phyloP scores from a whole-genome alignment of 2,113 vertebrate species.

The Proteles cristata region DNA sequence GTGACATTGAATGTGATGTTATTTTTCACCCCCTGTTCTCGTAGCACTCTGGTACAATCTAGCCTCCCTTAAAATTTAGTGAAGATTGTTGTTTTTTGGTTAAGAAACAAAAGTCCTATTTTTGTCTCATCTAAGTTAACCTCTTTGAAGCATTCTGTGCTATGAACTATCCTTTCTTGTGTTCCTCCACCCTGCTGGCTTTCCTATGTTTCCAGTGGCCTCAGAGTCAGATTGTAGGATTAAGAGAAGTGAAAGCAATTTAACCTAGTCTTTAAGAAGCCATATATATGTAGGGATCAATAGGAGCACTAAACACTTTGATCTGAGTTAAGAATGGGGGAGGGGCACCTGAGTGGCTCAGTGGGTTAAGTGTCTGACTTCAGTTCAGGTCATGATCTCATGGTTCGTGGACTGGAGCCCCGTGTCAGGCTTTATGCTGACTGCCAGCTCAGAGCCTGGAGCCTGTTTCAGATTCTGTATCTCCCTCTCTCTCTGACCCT shows the following conservation, averaged over 20 bases:
- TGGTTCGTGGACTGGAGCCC: no score
- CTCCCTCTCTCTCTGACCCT: no score
- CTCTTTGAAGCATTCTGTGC: not conserved
- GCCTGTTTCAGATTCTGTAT: no score
- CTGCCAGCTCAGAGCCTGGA: no score
- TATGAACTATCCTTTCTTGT: not conserved
- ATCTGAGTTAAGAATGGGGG: not conserved
- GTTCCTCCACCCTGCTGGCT: not conserved
- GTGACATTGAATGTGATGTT: not conserved
- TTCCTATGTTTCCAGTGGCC: not conserved
- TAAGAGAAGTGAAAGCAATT: not conserved
- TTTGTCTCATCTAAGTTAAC: not conserved
- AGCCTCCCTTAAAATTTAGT: not conserved
- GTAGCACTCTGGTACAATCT: not conserved
- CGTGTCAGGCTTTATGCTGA: no score
- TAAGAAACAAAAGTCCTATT: not conserved
- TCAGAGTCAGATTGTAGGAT: not conserved
- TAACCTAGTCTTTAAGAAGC: not conserved
- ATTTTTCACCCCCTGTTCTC: not conserved
- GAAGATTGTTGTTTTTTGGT: not conserved
- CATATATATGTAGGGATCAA: not conserved
- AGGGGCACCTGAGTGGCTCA: no score
- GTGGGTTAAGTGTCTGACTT: no score
- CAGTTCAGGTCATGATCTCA: no score
- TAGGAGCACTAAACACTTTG: not conserved